phyloP scores from a whole-genome alignment of 2,888 invertebrate species.

The Lagria hirta region DNA sequence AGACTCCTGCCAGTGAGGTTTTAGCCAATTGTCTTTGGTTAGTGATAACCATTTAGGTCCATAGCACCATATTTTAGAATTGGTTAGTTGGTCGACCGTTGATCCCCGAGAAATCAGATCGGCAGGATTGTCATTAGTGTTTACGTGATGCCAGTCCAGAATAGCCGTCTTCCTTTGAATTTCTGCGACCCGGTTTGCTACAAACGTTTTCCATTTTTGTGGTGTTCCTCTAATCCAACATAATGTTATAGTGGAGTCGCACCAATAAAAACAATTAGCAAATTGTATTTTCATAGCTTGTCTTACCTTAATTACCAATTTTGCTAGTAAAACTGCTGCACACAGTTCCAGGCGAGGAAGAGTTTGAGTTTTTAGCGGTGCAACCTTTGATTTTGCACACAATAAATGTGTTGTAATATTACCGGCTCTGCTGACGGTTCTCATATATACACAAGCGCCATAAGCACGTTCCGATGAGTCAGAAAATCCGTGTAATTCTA shows the following conservation, averaged over 20 bases:
- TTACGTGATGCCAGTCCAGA: conserved; percentile 20
- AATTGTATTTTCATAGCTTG: conserved; percentile 14
- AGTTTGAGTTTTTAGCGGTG: conserved; percentile 26
- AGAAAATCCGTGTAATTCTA: conserved; percentile 18
- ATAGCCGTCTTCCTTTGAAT: conserved; percentile 15
- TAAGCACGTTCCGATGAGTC: conserved; percentile 19
- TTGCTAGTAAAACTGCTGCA: conserved; percentile 27
- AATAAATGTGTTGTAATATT: conserved; percentile 11
- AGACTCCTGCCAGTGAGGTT: background rate
- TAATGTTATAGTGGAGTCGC: conserved; percentile 31
- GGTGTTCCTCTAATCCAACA: conserved; percentile 29
- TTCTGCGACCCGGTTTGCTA: conserved; percentile 24
- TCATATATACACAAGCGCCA: conserved; percentile 28
- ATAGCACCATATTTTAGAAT: conserved; percentile 17
- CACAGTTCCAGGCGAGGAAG: conserved; percentile 31
- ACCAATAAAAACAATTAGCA: conserved; percentile 25
- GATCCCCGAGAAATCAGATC: conserved; percentile 25
- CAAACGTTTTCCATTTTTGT: conserved; percentile 24
- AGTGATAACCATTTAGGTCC: conserved; percentile 5
- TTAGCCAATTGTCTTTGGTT: conserved; percentile 1
- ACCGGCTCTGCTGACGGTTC: conserved; percentile 2
- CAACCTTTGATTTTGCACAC: conserved; percentile 29
- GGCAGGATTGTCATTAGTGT: conserved; percentile 17
- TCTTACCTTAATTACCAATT: conserved; percentile 15
- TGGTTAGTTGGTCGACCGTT: background rate